Evolutionary conservation across 2,797 vertebrate species (phyloP), one percentile per base, ranked within the genome.

Genomic region (Amphiprion clarkii): DNA sequence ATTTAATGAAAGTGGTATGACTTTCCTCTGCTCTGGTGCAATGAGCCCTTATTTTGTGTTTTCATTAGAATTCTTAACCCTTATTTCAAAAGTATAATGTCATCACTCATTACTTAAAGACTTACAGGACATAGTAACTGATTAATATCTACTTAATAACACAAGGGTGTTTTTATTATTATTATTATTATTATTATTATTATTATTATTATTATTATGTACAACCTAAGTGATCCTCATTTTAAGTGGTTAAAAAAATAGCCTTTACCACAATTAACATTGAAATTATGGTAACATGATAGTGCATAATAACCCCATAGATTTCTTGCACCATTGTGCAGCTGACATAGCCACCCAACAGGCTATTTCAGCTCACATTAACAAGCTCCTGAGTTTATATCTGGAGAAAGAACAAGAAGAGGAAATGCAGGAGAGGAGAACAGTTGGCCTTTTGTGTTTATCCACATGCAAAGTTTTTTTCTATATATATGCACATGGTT

Each of bases 361-460:
- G 78, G 55, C 60, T 71, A 19, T 3, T 71, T 71, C 52, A 56
- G 42, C 31, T 81, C 75, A 63, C 67, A 75, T 82, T 82, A 83
- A 86, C 75, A 71, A 79, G 72, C 82, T 66, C 76, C 51, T 75
- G 73, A 84, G 81, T 85, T 84, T 90, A 46, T 77, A 85, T 74
- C 85, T 62, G 52, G 78, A 61, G 56, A 68, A 58, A 75, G 67
- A 65, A 61, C 9, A 10, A 80, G 77, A 74, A 44, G 83, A 80
- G 76, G 76, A 78, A 82, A 85, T 59, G 62, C 58, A 71, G 11
- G 49, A 67, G 81, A 66, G 78, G 67, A 80, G 81, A 93, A 93
- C 91, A 94, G 79, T 86, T 29, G 40, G 44, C 39, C 77, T 73
- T 82, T 89, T 93, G 86, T 92, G 77, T 81, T 64, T 76, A 46